Conservation (phyloP, 1,140 invertebrate species). For the Parapsyche elsis region DNA sequence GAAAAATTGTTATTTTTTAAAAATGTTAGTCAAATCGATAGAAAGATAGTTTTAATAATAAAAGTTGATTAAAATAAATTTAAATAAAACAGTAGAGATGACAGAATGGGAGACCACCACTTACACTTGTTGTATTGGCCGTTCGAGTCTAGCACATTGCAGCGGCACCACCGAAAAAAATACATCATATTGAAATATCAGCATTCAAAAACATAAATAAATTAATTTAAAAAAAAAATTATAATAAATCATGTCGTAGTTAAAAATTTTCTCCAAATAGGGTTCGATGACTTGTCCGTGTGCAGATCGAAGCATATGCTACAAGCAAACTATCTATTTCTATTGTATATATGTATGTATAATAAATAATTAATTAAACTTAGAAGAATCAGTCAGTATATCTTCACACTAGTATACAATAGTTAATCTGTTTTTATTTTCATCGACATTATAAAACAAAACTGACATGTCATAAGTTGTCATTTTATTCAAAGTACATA, state of each 20-base stretch:
- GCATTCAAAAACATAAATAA: slow-evolving; percentile 27
- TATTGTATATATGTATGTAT: not conserved
- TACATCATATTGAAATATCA: slow-evolving; percentile 49
- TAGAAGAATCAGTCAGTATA: no score
- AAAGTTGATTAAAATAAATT: slow-evolving; percentile 38
- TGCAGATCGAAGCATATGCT: not conserved
- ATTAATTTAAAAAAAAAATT: slow-evolving; percentile 13
- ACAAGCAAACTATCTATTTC: not conserved
- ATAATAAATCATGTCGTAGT: not conserved
- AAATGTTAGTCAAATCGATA: slow-evolving; percentile 16
- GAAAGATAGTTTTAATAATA: slow-evolving; percentile 11
- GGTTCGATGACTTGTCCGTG: not conserved
- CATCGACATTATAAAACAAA: not conserved
- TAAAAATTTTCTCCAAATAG: not conserved
- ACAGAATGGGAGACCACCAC: slow-evolving; percentile 56
- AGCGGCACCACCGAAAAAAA: slow-evolving; percentile 54
- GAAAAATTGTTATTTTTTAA: not conserved
- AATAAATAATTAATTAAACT: no score
- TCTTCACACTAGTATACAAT: no score
- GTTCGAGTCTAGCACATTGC: slow-evolving; percentile 39
- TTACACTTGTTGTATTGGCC: slow-evolving; percentile 54
- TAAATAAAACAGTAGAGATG: slow-evolving; percentile 50
- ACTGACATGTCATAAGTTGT: not conserved
- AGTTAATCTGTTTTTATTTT: not conserved
- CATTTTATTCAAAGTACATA: not conserved